These are phyloP conservation scores for Leptinotarsa peninsularis DNA, from an alignment of 2,888 invertebrate species.

Conservation along the genomic window DNA sequence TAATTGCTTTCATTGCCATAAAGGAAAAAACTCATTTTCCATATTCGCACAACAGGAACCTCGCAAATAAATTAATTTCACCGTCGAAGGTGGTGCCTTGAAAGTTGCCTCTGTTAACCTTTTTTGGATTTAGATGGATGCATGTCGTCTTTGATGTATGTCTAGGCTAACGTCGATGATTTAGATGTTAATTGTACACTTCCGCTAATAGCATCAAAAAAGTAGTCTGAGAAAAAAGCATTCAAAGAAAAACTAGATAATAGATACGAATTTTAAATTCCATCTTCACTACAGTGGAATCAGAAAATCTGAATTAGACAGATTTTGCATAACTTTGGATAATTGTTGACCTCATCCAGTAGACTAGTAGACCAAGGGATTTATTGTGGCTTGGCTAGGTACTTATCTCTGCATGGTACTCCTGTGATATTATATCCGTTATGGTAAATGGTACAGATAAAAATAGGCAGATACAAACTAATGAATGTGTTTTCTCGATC, in stretches of 20 bases:
- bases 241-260: not conserved
- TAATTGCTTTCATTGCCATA: constrained; percentile 10
- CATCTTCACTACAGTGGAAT: too few species aligned
- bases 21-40: not conserved
- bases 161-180: constrained; percentile 7
- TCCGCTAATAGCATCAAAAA: not conserved
- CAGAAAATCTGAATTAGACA: too few species aligned
- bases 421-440: too few species aligned
- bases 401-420: too few species aligned
- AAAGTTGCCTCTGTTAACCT: constrained; percentile 17
- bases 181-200: not conserved
- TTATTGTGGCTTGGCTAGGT: too few species aligned
- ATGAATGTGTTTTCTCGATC: too few species aligned
- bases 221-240: not conserved
- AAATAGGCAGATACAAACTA: too few species aligned
- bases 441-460: too few species aligned
- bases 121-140: constrained; percentile 17
- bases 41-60: constrained; percentile 16
- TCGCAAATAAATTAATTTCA: constrained; percentile 7
- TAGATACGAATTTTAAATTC: too few species aligned
- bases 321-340: too few species aligned
- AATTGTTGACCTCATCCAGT: too few species aligned
- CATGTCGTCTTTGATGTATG: constrained; percentile 18
- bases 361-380: too few species aligned
- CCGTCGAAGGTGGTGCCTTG: constrained; percentile 7